Evolutionary conservation across 64 coral and sea anemone genomes (phyloP), one percentile per base, ranked within the genome.

Genomic region (Pocillopora verrucosa): DNA sequence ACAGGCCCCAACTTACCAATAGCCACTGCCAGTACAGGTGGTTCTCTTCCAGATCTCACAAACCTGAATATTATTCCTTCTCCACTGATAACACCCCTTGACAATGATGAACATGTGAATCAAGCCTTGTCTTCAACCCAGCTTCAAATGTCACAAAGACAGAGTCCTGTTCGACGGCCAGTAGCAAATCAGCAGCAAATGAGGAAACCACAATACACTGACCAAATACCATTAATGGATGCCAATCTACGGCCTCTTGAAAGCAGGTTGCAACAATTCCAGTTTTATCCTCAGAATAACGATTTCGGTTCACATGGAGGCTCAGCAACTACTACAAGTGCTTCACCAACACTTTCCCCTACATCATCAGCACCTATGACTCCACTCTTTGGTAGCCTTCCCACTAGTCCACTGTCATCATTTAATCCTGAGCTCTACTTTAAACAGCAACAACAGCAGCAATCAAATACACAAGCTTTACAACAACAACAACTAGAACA

Each of bases 61-160:
- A 94, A 91, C 58, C 93, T 94, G 34, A 89, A 94, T 64, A 94
- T 51, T 7, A 51, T 94, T 65, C 93, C 93, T 12, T 94, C 93
- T 25, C 93, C 93, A 25, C 64, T 94, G 37, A 76, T 65, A 60
- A 90, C 83, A 61, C 89, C 93, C 13, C 91, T 94, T 56, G 93
- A 94, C 61, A 64, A 59, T 0, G 93, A 94, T 13, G 84, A 82
- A 59, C 88, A 90, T 60, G 76, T 87, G 9, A 91, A 61, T 62
- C 90, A 79, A 58, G 76, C 60, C 13, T 35, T 86, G 57, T 92
- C 90, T 64, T 75, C 90, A 36, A 83, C 82, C 25, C 90, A 87
- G 76, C 82, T 87, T 65, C 75, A 59, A 73, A 73, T 77, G 58
- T 73, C 90, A 17, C 83, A 72, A 4, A 87, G 90, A 78, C 90